Percentiles rank a stretch among this genome's conserved stretches.
Conservation (phyloP, 2,113 vertebrate genomes). For the Meles meles region DNA sequence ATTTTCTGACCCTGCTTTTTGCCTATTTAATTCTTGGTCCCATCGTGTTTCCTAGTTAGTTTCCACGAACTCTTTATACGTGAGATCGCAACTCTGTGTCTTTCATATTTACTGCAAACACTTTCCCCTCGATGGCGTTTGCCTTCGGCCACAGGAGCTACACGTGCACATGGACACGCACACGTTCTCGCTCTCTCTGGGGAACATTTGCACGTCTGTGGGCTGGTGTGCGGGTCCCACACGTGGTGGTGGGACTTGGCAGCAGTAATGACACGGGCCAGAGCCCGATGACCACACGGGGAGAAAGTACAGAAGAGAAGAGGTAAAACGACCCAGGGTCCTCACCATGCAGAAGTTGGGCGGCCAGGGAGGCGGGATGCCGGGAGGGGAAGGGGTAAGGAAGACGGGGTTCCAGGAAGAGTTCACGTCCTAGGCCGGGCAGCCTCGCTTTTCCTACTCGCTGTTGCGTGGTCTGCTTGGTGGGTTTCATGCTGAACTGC, state of each 20-base stretch:
- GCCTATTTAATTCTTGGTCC: background rate
- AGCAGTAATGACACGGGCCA: too few relatives aligned
- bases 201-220: background rate
- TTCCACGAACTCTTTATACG: background rate
- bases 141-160: too few relatives aligned
- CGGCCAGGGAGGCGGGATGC: background rate
- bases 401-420: background rate
- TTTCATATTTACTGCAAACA: background rate
- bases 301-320: background rate
- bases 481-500: background rate
- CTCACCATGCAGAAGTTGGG: fast-evolving
- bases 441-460: background rate
- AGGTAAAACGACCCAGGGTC: background rate
- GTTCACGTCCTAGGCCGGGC: fast-evolving
- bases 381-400: background rate
- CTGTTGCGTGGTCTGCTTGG: background rate
- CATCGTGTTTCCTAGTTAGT: background rate
- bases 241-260: fast-evolving
- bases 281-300: background rate
- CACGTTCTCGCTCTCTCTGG: fast-evolving
- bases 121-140: background rate
- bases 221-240: background rate
- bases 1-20: background rate
- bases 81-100: background rate
- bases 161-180: background rate